A percentile compares a stretch with the other conserved stretches of the same genome.
These are phyloP conservation scores for Ceyx cyanopectus DNA, from an alignment of 2,113 vertebrate genomes.

Conservation along the genomic window DNA sequence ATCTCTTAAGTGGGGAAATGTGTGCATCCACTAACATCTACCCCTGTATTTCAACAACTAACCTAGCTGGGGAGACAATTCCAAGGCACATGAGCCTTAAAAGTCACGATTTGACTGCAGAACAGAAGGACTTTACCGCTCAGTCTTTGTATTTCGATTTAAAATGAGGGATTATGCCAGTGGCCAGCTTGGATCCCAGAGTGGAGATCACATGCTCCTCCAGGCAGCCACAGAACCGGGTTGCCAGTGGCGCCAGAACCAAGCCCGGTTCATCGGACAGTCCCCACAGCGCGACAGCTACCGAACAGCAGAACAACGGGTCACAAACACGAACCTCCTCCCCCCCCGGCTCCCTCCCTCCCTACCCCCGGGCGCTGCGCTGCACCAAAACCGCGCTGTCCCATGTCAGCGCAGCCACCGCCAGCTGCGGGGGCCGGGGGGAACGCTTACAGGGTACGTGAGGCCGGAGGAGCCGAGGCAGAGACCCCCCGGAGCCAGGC, in stretches of 20 bases:
- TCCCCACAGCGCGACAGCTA: fast-evolving
- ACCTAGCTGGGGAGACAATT: neutral
- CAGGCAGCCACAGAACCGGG: fast-evolving
- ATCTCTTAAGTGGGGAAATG: neutral
- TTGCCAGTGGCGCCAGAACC: fast-evolving
- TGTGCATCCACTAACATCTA: fast-evolving
- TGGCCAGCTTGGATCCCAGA: fast-evolving
- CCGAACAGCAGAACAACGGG: fast-evolving
- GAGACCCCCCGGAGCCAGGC: neutral
- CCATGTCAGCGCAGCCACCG: fast-evolving
- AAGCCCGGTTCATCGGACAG: fast-evolving
- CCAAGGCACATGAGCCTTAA: neutral
- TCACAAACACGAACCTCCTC: neutral
- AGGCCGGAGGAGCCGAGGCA: neutral
- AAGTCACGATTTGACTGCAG: neutral
- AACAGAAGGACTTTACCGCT: neutral
- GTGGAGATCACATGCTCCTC: fast-evolving
- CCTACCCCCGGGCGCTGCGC: neutral
- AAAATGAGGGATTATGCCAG: neutral
- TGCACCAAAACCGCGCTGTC: fast-evolving
- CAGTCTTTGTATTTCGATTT: fast-evolving
- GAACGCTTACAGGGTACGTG: neutral
- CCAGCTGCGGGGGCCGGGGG: fast-evolving
- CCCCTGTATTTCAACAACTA: neutral
- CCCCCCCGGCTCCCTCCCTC: too few relatives aligned